These are phyloP conservation scores for Menidia beryllina DNA, from an alignment of 2,113 vertebrate genomes.

Conservation along the genomic window DNA sequence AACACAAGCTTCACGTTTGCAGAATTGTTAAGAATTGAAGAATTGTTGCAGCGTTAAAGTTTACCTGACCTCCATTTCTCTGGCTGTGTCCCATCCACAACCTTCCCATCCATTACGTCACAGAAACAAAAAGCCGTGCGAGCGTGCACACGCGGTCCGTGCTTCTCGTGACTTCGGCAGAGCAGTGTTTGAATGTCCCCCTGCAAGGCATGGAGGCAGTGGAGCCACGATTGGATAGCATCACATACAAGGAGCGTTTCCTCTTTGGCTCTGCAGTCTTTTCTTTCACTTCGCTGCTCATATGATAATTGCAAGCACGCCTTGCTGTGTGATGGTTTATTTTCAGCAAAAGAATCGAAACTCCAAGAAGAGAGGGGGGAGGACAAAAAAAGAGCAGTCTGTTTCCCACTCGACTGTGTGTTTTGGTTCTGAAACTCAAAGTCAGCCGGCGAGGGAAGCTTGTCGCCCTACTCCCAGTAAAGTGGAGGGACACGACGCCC, in stretches of 20 bases:
- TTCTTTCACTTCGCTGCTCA: constrained; percentile 21
- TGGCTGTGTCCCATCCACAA: background rate
- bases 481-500: constrained; percentile 38
- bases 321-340: constrained; percentile 31
- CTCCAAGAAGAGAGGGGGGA: background rate
- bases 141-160: background rate
- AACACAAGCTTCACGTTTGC: constrained; percentile 10
- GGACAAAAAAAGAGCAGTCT: background rate
- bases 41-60: background rate
- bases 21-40: too few relatives aligned
- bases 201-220: background rate
- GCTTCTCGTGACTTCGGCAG: background rate
- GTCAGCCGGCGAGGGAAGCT: constrained; percentile 42
- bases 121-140: constrained; percentile 11
- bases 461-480: constrained; percentile 33
- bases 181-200: background rate
- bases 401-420: constrained; percentile 39
- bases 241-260: background rate
- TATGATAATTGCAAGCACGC: constrained; percentile 37
- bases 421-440: constrained; percentile 41
- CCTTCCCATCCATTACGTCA: constrained; percentile 28
- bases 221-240: background rate
- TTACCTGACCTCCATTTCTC: constrained; percentile 37
- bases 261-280: background rate
- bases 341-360: constrained; percentile 50